These are phyloP conservation scores for Dendrolimus pini DNA, from an alignment of 2,888 invertebrate species.

Conservation along the genomic window DNA sequence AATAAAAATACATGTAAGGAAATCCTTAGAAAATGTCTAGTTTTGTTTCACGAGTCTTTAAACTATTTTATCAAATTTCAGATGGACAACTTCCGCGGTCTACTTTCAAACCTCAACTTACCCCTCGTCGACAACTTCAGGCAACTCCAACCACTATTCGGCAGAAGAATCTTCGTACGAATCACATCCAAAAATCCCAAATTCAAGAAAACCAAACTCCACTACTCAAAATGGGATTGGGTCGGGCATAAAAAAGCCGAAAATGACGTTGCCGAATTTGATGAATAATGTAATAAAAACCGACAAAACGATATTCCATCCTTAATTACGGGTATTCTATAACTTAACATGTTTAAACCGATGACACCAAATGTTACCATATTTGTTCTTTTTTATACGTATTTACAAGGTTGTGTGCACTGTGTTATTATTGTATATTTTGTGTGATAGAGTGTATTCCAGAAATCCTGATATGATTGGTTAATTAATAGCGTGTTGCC, in stretches of 20 bases:
- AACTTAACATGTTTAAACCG: constrained; percentile 13
- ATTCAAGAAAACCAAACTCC: constrained; percentile 75
- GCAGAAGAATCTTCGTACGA: constrained; percentile 80
- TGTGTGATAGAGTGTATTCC: constrained; percentile 21
- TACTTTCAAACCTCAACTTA: constrained; percentile 79
- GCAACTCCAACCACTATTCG: constrained; percentile 80
- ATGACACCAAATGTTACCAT: constrained; percentile 38
- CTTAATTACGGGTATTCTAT: constrained; percentile 39
- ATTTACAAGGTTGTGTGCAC: constrained; percentile 42
- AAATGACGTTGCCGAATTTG: constrained; percentile 64
- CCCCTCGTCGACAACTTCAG: constrained; percentile 84
- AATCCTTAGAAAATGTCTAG: too few species aligned
- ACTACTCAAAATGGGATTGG: constrained; percentile 81
- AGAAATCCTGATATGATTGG: constrained; percentile 10
- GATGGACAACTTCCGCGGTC: constrained; percentile 80
- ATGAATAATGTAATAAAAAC: constrained; percentile 38
- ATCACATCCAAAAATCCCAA: constrained; percentile 75
- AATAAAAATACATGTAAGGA: too few species aligned
- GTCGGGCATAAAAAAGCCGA: constrained; percentile 71
- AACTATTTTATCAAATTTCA: constrained; percentile 27
- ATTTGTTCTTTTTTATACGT: constrained; percentile 12
- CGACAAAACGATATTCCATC: constrained; percentile 20
- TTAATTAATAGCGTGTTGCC: too few species aligned
- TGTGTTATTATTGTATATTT: constrained; percentile 33
- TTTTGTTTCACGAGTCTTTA: too few species aligned